Evolutionary conservation across 1,140 invertebrate species (phyloP), one percentile per base, ranked within the genome.

Genomic region (Bombus ignitus): DNA sequence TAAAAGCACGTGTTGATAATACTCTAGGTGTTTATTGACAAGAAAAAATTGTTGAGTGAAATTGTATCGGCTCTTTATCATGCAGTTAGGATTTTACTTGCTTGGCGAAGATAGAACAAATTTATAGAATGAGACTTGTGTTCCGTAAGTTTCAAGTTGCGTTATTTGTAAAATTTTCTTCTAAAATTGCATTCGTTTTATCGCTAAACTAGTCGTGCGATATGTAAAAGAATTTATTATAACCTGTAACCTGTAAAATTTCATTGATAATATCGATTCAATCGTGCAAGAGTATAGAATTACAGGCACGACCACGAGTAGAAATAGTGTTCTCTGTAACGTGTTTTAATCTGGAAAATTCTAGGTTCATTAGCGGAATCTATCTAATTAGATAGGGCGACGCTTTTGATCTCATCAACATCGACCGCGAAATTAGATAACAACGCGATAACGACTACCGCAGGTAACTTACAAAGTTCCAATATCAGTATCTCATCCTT

Each of bases 361-460:
- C 22, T 12, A 39, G 25, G 12, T 42, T 15, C 68, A 15, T 42
- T 71, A 13, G 37, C 5, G 25, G 28, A 6, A 28, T 39, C 13
- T 32, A 28, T n/a, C 25, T n/a, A 22, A 74, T 75, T 75, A 68
- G 78, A 35, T 0, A 32, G 22, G 3, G 1, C 13, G 66, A 37
- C n/a, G 66, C 13, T 74, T 37, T 57, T 76, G 74, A 87, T 89
- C 71, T 22, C 37, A 18, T 37, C 53, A 1, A n/a, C 35, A 66
- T 83, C 74, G 74, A 44, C 37, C 84, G 10, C 42, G 72, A 88
- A 89, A 86, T 89, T 89, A 80, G 79, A 88, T 89, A 86, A 88
- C 53, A 81, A 80, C 57, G 66, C 62, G 79, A 88, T 85, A 80
- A 79, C 70, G 65, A 86, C 68, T 74, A 57, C n/a, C 68, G 37